A percentile compares a stretch with the other conserved stretches of the same genome.
These are phyloP conservation scores for Muraenolepis orangiensis DNA, from an alignment of 2,797 vertebrate genomes.

Conservation along the genomic window DNA sequence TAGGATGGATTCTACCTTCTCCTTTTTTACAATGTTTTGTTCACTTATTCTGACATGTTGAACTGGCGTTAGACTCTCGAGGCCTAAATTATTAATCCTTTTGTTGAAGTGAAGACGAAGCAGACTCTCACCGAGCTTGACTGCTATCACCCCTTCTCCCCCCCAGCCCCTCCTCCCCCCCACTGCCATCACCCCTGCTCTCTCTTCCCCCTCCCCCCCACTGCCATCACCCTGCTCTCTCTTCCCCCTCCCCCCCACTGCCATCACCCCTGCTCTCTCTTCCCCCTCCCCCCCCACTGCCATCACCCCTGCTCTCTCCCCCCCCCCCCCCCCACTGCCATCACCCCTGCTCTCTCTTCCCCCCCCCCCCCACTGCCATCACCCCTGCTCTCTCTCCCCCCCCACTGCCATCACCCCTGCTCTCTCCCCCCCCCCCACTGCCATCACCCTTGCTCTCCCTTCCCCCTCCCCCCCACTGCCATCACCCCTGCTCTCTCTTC, in stretches of 20 bases:
- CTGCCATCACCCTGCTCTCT: slow-evolving; percentile 59
- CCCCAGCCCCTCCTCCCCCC: too few relatives aligned
- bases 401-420: too few relatives aligned
- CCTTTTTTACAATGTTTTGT: not conserved
- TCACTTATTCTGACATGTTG: slow-evolving; percentile 43
- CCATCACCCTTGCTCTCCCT: slow-evolving; percentile 60
- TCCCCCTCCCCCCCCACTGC: too few relatives aligned
- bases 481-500: slow-evolving; percentile 60
- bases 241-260: too few relatives aligned
- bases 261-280: slow-evolving; percentile 61
- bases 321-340: too few relatives aligned
- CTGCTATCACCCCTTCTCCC: slow-evolving; percentile 59
- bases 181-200: slow-evolving; percentile 60
- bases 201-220: too few relatives aligned
- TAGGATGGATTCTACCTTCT: too few relatives aligned
- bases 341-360: slow-evolving; percentile 60
- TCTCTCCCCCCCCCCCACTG: too few relatives aligned
- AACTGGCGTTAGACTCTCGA: slow-evolving; percentile 51
- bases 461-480: too few relatives aligned
- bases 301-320: slow-evolving; percentile 61
- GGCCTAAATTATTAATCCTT: slow-evolving; percentile 16
- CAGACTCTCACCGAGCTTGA: slow-evolving; percentile 64
- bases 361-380: too few relatives aligned
- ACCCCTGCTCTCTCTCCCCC: too few relatives aligned
- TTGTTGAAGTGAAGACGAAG: slow-evolving; percentile 59